These are phyloP conservation scores for Stegana nigrithorax DNA, from an alignment of 2,888 invertebrate species.

Conservation along the genomic window DNA sequence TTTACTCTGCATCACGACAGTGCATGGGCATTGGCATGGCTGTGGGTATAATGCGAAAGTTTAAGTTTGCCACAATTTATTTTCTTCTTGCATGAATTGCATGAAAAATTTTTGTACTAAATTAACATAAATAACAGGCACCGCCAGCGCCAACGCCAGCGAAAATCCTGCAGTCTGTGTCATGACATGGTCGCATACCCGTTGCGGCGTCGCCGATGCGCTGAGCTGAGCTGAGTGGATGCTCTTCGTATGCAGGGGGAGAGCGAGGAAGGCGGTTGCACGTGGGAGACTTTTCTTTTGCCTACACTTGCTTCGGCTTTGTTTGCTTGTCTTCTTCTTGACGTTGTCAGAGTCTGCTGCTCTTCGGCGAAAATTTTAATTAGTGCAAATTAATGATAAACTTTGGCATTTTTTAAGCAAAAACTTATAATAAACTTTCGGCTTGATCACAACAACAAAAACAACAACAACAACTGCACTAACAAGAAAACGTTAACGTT, in stretches of 20 bases:
- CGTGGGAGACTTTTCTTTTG: background rate
- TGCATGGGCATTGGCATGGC: background rate
- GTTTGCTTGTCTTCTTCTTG: background rate
- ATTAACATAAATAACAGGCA: slow-evolving; percentile 9
- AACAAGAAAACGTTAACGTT: background rate
- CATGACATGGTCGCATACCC: background rate
- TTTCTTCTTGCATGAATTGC: background rate
- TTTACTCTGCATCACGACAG: background rate
- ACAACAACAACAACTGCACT: background rate
- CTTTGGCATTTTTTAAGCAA: slow-evolving; percentile 1
- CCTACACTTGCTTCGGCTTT: background rate
- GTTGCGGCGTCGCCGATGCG: background rate
- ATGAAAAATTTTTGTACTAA: slow-evolving; percentile 2
- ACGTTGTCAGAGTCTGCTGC: background rate
- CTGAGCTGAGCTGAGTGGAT: background rate
- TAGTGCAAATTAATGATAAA: slow-evolving; percentile 11
- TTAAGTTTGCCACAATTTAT: background rate
- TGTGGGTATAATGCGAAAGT: background rate
- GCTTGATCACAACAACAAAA: background rate
- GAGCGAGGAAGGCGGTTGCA: background rate
- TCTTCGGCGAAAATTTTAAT: slow-evolving; percentile 1
- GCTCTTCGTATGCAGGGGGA: background rate
- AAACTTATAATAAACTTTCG: slow-evolving; percentile 9
- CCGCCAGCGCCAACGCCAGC: background rate
- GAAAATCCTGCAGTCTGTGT: no score